Conservation (phyloP, 2,888 invertebrate genomes). For the Pollenia griseotomentosa region DNA sequence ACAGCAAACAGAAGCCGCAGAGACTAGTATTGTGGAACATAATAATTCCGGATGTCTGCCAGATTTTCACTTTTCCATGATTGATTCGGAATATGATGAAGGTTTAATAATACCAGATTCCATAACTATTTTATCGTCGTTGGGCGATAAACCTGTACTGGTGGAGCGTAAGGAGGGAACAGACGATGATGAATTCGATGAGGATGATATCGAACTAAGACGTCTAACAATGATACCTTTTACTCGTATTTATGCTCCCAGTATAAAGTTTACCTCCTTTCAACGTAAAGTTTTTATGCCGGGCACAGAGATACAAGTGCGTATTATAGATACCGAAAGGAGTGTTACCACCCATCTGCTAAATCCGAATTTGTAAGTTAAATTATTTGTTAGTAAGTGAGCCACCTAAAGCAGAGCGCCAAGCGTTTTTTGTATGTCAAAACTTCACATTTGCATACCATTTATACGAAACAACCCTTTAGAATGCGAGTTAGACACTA, state of each 20-base stretch:
- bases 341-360: constrained; percentile 93
- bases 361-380: constrained; percentile 94
- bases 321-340: constrained; percentile 91
- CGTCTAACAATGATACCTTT: constrained; percentile 86
- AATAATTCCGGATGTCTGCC: constrained; percentile 84
- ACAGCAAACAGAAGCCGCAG: neutral
- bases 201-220: constrained; percentile 75
- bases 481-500: too few species aligned
- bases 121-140: constrained; percentile 87
- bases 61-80: constrained; percentile 85
- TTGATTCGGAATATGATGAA: constrained; percentile 92
- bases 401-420: too few species aligned
- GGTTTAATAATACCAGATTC: constrained; percentile 91
- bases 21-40: constrained; percentile 49
- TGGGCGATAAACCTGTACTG: constrained; percentile 85
- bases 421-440: too few species aligned
- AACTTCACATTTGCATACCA: too few species aligned
- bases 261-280: constrained; percentile 90
- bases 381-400: neutral
- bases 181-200: constrained; percentile 78
- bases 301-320: constrained; percentile 90
- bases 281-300: constrained; percentile 93
- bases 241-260: constrained; percentile 87
- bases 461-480: too few species aligned
- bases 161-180: constrained; percentile 83